Conservation (phyloP, 2,888 invertebrate genomes). For the Dryobotodes eremita region DNA sequence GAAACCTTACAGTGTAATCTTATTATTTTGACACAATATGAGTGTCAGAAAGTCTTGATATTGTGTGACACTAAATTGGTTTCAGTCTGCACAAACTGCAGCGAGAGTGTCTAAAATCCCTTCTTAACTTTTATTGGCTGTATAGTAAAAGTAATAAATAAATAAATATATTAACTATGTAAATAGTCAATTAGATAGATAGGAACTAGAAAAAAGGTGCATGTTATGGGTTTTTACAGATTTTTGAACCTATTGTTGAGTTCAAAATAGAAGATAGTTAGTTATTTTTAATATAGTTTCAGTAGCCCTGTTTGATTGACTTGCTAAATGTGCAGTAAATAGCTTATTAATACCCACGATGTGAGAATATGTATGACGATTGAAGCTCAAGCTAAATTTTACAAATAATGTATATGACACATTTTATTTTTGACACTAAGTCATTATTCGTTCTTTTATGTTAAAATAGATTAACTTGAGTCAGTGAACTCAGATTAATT, state of each 20-base stretch:
- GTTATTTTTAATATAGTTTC: constrained; percentile 37
- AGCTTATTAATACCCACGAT: constrained; percentile 50
- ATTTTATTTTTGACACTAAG: constrained; percentile 41
- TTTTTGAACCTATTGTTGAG: constrained; percentile 1
- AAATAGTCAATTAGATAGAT: constrained; percentile 53
- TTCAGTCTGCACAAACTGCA: constrained; percentile 27
- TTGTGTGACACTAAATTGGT: constrained; percentile 17
- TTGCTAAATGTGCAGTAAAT: constrained; percentile 57
- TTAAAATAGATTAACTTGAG: constrained; percentile 37
- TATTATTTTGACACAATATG: constrained; percentile 7
- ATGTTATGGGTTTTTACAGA: neutral
- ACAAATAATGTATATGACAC: constrained; percentile 45
- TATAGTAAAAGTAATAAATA: constrained; percentile 42
- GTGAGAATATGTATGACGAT: constrained; percentile 55
- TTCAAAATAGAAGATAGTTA: constrained; percentile 18
- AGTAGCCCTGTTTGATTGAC: constrained; percentile 62
- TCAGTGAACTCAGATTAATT: constrained; percentile 24
- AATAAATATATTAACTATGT: constrained; percentile 52
- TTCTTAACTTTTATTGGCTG: constrained; percentile 40
- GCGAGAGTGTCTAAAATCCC: constrained; percentile 14
- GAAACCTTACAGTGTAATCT: neutral
- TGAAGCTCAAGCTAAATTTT: constrained; percentile 60
- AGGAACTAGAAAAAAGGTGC: neutral
- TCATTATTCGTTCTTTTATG: constrained; percentile 47
- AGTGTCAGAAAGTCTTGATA: constrained; percentile 27